Percentiles rank a stretch among this genome's conserved stretches.
phyloP scores from a whole-genome alignment of 2,797 vertebrate species.

The Myripristis murdjan region DNA sequence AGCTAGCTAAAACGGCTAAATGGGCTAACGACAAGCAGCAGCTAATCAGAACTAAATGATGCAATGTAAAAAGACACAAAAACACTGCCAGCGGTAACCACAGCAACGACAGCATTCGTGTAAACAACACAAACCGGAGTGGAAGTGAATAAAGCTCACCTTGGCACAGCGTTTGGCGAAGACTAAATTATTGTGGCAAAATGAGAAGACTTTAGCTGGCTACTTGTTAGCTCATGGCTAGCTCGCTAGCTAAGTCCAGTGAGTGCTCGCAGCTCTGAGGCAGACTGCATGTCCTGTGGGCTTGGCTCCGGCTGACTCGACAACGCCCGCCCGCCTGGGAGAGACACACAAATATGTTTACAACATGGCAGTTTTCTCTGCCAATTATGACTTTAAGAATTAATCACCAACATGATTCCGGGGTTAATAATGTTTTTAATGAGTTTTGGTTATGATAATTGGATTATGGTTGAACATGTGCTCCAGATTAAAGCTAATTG shows the following conservation, averaged over 20 bases:
- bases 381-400: background rate
- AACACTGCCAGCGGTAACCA: background rate
- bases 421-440: background rate
- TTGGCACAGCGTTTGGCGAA: slow-evolving; percentile 1
- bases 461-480: background rate
- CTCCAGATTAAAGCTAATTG: background rate
- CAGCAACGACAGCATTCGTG: rapidly evolving
- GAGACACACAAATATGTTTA: slow-evolving; percentile 2
- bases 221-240: slow-evolving; percentile 83
- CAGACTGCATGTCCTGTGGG: slow-evolving; percentile 67
- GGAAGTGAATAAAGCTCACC: background rate
- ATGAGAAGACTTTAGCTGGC: slow-evolving; percentile 48
- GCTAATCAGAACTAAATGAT: slow-evolving; percentile 69
- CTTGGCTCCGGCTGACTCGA: slow-evolving; percentile 57
- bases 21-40: slow-evolving; percentile 51
- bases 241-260: slow-evolving; percentile 65
- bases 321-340: slow-evolving; percentile 79
- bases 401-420: background rate
- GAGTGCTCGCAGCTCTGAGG: slow-evolving; percentile 52
- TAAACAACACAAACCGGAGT: slow-evolving; percentile 38
- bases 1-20: slow-evolving; percentile 26
- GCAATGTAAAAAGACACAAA: background rate
- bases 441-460: background rate
- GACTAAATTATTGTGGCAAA: slow-evolving; percentile 20
- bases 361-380: background rate